These are phyloP conservation scores for Acleris sparsana DNA, from an alignment of 2,888 invertebrate genomes.

Conservation along the genomic window DNA sequence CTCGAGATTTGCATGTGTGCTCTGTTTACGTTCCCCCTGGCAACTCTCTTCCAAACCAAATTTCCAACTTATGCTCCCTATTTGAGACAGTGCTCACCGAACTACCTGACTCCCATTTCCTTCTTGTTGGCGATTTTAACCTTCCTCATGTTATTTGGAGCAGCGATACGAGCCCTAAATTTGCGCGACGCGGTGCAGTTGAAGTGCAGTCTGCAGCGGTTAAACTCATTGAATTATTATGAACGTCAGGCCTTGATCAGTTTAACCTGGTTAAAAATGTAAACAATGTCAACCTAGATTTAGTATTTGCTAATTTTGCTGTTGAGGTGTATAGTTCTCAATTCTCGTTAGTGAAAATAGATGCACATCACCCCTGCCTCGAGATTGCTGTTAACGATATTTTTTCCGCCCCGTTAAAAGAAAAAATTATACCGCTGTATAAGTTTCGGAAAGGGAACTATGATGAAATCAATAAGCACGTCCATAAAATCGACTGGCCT, in stretches of 20 bases:
- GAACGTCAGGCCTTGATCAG: not conserved
- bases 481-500: no score
- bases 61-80: not conserved
- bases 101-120: not conserved
- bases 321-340: not conserved
- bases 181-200: not conserved
- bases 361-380: not conserved
- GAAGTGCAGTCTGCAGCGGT: not conserved
- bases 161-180: not conserved
- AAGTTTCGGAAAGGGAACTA: no score
- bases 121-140: conserved; percentile 5
- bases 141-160: not conserved
- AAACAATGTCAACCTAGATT: not conserved
- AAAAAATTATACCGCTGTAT: no score
- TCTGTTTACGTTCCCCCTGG: not conserved
- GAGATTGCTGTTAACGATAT: not conserved
- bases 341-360: not conserved
- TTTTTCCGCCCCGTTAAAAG: not conserved
- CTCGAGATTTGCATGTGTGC: not conserved
- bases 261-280: not conserved
- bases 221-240: not conserved
- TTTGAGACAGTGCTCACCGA: not conserved
- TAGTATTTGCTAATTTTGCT: not conserved
- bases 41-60: not conserved
- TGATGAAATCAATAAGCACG: no score